A percentile compares a stretch with the other conserved stretches of the same genome.
Evolutionary conservation across 2,113 vertebrate genomes (phyloP).

Genomic region (Morone saxatilis): DNA sequence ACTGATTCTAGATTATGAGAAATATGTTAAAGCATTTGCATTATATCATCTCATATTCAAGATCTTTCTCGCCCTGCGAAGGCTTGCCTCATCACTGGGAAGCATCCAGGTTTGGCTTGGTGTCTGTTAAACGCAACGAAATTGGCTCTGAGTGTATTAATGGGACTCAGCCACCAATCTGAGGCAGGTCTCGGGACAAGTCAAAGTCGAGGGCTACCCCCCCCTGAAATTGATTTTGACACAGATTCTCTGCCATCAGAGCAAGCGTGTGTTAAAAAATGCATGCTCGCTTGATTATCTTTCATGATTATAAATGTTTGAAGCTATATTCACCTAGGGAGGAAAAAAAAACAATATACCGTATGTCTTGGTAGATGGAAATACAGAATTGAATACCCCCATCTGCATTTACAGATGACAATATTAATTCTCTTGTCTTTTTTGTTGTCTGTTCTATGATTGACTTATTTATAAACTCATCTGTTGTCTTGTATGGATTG

Average conservation of each 20-base stretch:
- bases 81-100: conserved; percentile 43
- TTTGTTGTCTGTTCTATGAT: background rate
- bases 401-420: conserved; percentile 11
- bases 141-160: conserved; percentile 71
- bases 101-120: conserved; percentile 46
- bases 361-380: background rate
- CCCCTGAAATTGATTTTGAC: conserved; percentile 81
- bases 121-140: conserved; percentile 64
- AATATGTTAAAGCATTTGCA: conserved; percentile 50
- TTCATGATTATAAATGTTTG: conserved; percentile 60
- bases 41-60: conserved; percentile 26
- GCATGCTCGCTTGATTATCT: conserved; percentile 63
- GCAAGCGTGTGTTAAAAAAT: conserved; percentile 75
- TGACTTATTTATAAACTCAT: background rate
- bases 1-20: conserved; percentile 24
- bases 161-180: conserved; percentile 64
- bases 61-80: conserved; percentile 3
- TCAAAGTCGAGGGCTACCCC: conserved; percentile 66
- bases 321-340: conserved; percentile 44
- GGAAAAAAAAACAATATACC: conserved; percentile 20
- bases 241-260: conserved; percentile 54
- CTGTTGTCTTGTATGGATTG: too few species aligned
- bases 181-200: conserved; percentile 65
- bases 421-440: background rate
- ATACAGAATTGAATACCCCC: background rate